These are phyloP conservation scores for Luehdorfia chinensis DNA, from an alignment of 1,140 invertebrate species.

Conservation along the genomic window DNA sequence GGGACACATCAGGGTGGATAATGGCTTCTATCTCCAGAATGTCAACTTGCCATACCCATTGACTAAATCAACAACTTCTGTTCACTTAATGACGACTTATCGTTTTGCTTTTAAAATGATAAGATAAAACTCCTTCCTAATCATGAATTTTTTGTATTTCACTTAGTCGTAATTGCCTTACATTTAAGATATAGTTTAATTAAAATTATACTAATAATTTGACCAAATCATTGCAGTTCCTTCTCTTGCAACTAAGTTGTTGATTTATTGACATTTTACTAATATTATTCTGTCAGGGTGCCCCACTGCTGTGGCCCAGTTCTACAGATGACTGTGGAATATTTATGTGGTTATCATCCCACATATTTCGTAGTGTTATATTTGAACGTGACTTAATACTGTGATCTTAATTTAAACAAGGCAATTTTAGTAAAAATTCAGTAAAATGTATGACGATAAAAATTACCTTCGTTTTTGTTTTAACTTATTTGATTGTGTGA, in stretches of 20 bases:
- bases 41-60: slow-evolving; percentile 27
- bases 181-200: slow-evolving; percentile 11
- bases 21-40: slow-evolving; percentile 44
- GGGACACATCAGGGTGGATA: slow-evolving; percentile 67
- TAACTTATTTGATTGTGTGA: slow-evolving; percentile 70
- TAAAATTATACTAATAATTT: slow-evolving; percentile 20
- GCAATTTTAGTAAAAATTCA: slow-evolving; percentile 74
- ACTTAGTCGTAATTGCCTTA: slow-evolving; percentile 10
- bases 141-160: slow-evolving; percentile 10
- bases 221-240: slow-evolving; percentile 25
- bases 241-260: slow-evolving; percentile 38
- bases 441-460: slow-evolving; percentile 59
- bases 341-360: slow-evolving; percentile 62
- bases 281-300: slow-evolving; percentile 39
- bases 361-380: slow-evolving; percentile 65
- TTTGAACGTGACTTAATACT: slow-evolving; percentile 75
- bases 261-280: slow-evolving; percentile 53
- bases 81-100: slow-evolving; percentile 23
- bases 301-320: slow-evolving; percentile 52
- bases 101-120: slow-evolving; percentile 19
- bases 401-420: slow-evolving; percentile 76
- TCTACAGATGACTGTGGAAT: slow-evolving; percentile 73
- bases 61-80: slow-evolving; percentile 37
- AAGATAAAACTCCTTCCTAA: slow-evolving; percentile 24
- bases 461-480: slow-evolving; percentile 49